Percentiles rank a stretch among this genome's conserved stretches.
phyloP scores from a whole-genome alignment of 2,797 vertebrate species.

The Pipistrellus nathusii region DNA sequence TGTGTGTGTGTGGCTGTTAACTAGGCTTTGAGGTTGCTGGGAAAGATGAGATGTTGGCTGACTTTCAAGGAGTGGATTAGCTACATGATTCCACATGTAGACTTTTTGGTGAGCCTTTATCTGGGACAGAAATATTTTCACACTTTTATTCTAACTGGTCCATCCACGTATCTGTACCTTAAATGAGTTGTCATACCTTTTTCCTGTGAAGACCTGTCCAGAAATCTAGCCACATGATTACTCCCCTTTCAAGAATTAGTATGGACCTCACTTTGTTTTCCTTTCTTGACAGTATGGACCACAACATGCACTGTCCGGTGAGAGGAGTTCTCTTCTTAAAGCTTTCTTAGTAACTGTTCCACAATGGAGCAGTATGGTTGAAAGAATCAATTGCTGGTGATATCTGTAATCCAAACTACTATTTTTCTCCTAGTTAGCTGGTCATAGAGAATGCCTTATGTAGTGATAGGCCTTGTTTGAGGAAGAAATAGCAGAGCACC shows the following conservation, averaged over 20 bases:
- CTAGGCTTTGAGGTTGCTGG: neutral
- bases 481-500: neutral
- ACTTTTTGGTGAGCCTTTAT: neutral
- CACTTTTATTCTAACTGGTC: neutral
- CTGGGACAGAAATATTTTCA: constrained; percentile 15
- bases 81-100: neutral
- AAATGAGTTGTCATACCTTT: neutral
- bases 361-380: neutral
- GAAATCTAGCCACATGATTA: neutral
- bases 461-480: neutral
- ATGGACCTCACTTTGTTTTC: neutral
- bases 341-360: neutral
- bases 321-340: neutral
- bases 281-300: neutral
- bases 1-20: neutral
- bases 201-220: neutral
- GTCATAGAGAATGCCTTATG: neutral
- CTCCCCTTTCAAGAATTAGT: neutral
- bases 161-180: neutral
- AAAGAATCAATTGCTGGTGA: neutral
- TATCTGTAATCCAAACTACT: neutral
- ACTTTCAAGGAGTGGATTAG: neutral
- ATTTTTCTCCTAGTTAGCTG: neutral
- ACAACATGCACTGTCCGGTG: neutral
- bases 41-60: neutral